Evolutionary conservation across 2,888 invertebrate genomes (phyloP), one percentile per base, ranked within the genome.

Genomic region (Entomobrya proxima): DNA sequence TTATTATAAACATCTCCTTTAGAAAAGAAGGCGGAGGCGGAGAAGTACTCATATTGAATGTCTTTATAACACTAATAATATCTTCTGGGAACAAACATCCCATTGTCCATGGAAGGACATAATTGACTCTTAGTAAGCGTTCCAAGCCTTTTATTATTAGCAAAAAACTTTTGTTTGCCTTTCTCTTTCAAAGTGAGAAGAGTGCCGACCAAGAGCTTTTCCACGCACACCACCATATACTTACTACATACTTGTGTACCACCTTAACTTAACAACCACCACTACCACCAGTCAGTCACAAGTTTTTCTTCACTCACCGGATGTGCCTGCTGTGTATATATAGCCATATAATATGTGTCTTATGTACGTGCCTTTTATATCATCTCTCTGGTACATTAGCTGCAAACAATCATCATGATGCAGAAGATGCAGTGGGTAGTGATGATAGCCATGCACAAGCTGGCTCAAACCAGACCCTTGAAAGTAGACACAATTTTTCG

Each of bases 91-190:
- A 21, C 37, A 67, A 13, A 24, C 40, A 40, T 21, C 15, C 67
- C 37, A 64, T 35, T 67, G 13, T n/a, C 18, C 13, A 40, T 21
- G 67, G 13, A 18, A 40, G 40, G 37, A 37, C 67, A 40, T 67
- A 67, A 67, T 67, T 67, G 67, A 37, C 67, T 67, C 40, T 24
- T 18, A 64, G 64, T 64, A 67, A 67, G 40, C 67, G 37, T 67
- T 67, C 40, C 37, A 67, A 37, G 40, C 67, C 67, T 67, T 37
- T 67, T 37, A 37, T 40, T 67, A 40, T 24, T 37, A 67, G 21
- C 67, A 40, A 18, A 61, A 64, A 67, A 67, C 24, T 55, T 9
- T 64, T 40, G 67, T 67, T 67, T 67, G 64, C n/a, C 64, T 64
- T 67, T 40, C 40, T n/a, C 21, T 64, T 67, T 67, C 24, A 67